Base-by-base conservation (phyloP, 92 coral and sea anemone genomes). In the Porites evermanni region DNA sequence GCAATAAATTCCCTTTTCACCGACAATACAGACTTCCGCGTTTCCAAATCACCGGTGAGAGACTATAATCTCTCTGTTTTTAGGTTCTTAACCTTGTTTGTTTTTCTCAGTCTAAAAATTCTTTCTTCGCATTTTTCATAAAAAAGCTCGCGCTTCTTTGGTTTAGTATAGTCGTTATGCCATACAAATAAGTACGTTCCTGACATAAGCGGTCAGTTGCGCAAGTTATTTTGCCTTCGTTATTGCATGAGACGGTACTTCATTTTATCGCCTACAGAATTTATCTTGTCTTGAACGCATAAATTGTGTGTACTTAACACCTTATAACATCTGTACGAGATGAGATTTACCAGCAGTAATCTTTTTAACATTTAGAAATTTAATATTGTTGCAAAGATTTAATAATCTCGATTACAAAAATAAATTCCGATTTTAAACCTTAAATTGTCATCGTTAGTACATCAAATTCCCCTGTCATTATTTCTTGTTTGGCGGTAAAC, bases 11-110 rank as follows among this genome's bases (percentile, higher is more conserved):
- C 29, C 12, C 65, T 77, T 74, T 74, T 74, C 64, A 74, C 20
- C n/a, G 10, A 2, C 9, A 17, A 12, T 11, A 58, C 78, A 74
- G 23, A 77, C 69, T 60, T 77, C 81, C 81, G 68, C 69, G 70
- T 12, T 38, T 20, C 12, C 53, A 54, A 75, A 75, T 74, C 64
- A 19, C 78, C 44, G 51, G 18, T 11, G 3, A 11, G 44, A 24
- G 67, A 18, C 58, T 75, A 76, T 54, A 5, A n/a, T 20, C n/a
- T 38, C 32, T 18, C 21, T 20, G 18, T 7, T 75, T 75, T 24
- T 74, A 6, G 32, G 58, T 29, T 29, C 7, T 12, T 17, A 13
- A 12, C 38, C 19, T n/a, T 79, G 23, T 53, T 79, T 67, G 50
- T 20, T n/a, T 78, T 64, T 47, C 47, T 38, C 47, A 3, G 82